phyloP scores from a whole-genome alignment of 2,797 vertebrate genomes.

The Scarus forsteni region DNA sequence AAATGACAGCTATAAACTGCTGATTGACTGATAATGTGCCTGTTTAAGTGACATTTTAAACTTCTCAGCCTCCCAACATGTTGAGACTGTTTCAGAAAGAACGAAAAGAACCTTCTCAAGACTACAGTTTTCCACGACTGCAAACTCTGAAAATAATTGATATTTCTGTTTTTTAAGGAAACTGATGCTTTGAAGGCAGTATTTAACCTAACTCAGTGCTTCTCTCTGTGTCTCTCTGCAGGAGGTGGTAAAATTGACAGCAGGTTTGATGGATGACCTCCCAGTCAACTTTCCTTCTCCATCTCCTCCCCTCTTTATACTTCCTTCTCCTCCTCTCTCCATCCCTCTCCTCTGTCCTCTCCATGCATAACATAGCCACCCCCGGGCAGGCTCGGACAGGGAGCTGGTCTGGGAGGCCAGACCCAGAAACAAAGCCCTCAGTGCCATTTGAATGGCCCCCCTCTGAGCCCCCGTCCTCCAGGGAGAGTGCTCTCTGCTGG shows the following conservation, averaged over 20 bases:
- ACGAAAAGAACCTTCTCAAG: too few species aligned
- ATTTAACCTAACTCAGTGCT: slow-evolving; percentile 28
- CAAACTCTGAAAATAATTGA: neutral
- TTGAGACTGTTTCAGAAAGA: too few species aligned
- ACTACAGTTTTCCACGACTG: neutral
- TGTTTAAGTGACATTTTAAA: too few species aligned
- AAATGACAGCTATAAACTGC: too few species aligned
- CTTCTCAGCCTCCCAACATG: too few species aligned
- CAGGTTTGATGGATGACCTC: slow-evolving; percentile 92
- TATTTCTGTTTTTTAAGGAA: neutral
- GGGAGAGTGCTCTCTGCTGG: slow-evolving; percentile 79
- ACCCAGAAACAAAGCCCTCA: slow-evolving; percentile 73
- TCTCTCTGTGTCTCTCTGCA: slow-evolving; percentile 65
- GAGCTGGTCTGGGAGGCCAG: slow-evolving; percentile 65
- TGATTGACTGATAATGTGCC: too few species aligned
- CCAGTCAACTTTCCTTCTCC: slow-evolving; percentile 69
- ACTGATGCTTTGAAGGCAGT: neutral
- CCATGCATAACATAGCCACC: slow-evolving; percentile 78
- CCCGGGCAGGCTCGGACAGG: slow-evolving; percentile 73
- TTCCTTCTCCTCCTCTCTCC: slow-evolving; percentile 71
- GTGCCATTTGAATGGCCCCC: slow-evolving; percentile 60
- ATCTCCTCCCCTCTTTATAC: slow-evolving; percentile 67
- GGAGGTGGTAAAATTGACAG: slow-evolving; percentile 89
- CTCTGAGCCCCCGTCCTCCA: slow-evolving; percentile 61
- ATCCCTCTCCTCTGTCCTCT: slow-evolving; percentile 68